Percentiles rank a stretch among this genome's conserved stretches.
phyloP scores from a whole-genome alignment of 2,888 invertebrate species.

The Craniophora ligustri region DNA sequence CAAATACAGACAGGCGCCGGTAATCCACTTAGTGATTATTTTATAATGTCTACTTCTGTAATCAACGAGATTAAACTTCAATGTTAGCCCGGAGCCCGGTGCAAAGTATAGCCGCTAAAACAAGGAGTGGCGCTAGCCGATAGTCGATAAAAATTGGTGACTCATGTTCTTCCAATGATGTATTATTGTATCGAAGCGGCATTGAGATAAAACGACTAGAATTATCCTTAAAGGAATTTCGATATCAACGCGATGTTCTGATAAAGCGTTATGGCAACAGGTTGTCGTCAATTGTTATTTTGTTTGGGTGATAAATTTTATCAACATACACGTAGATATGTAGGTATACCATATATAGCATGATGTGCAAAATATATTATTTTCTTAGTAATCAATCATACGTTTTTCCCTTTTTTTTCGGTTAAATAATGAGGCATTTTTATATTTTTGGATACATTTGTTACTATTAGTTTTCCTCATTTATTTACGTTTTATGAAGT shows the following conservation, averaged over 20 bases:
- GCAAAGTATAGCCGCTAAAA: constrained; percentile 50
- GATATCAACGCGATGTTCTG: constrained; percentile 57
- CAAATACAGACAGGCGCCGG: constrained; percentile 45
- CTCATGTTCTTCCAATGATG: constrained; percentile 58
- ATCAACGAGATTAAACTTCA: constrained; percentile 59
- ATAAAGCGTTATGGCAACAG: constrained; percentile 64
- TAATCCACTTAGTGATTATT: constrained; percentile 55
- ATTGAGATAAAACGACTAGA: constrained; percentile 55
- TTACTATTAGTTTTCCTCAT: too few species aligned
- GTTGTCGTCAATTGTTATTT: constrained; percentile 62
- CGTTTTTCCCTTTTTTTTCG: too few species aligned
- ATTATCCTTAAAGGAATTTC: constrained; percentile 66
- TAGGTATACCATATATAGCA: background rate
- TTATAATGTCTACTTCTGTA: constrained; percentile 57
- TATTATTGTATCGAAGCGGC: constrained; percentile 46
- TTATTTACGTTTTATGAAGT: constrained; percentile 28
- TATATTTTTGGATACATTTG: too few species aligned
- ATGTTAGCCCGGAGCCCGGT: constrained; percentile 45
- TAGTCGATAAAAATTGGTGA: constrained; percentile 67
- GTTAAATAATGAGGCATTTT: too few species aligned
- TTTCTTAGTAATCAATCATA: constrained; percentile 11
- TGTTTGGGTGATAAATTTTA: constrained; percentile 56
- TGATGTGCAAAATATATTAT: constrained; percentile 18
- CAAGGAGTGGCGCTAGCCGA: constrained; percentile 75
- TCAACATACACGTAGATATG: constrained; percentile 39